Conservation (phyloP, 1,140 invertebrate species). For the Drosophila santomea region DNA sequence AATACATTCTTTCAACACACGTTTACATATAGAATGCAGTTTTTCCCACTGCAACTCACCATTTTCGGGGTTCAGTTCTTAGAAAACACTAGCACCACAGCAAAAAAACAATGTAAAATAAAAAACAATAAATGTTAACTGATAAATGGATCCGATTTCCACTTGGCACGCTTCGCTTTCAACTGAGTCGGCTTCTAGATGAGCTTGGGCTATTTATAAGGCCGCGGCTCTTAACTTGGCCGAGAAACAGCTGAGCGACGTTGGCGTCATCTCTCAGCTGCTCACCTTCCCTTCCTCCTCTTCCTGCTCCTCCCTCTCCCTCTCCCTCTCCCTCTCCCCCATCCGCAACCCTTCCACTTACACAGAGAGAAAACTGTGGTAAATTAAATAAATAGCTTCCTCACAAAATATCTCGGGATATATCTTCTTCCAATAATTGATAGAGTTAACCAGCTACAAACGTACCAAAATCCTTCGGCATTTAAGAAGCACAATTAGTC, state of each 20-base stretch:
- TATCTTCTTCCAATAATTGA: background rate
- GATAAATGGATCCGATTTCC: constrained; percentile 34
- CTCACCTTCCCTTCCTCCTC: constrained; percentile 26
- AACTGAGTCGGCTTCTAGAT: constrained; percentile 73
- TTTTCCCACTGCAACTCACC: constrained; percentile 57
- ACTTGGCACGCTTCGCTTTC: constrained; percentile 50
- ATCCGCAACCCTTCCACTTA: constrained; percentile 2
- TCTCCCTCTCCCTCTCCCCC: too few relatives aligned
- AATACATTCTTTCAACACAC: too few relatives aligned
- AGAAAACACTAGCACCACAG: constrained; percentile 20
- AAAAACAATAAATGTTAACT: constrained; percentile 9
- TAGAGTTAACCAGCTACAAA: background rate
- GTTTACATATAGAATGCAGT: background rate
- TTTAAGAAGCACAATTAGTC: too few relatives aligned
- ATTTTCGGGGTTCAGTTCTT: constrained; percentile 49
- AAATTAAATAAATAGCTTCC: too few relatives aligned
- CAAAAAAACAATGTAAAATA: constrained; percentile 11
- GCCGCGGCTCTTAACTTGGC: constrained; percentile 32
- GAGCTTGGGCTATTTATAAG: constrained; percentile 70
- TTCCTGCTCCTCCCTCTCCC: background rate
- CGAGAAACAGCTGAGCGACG: constrained; percentile 51
- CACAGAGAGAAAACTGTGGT: constrained; percentile 5
- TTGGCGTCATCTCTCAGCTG: constrained; percentile 62
- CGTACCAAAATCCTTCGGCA: too few relatives aligned
- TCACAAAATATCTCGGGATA: too few relatives aligned